Percentiles rank a stretch among this genome's conserved stretches.
phyloP scores from a whole-genome alignment of 2,113 vertebrate species.

The Hydrolagus affinis region DNA sequence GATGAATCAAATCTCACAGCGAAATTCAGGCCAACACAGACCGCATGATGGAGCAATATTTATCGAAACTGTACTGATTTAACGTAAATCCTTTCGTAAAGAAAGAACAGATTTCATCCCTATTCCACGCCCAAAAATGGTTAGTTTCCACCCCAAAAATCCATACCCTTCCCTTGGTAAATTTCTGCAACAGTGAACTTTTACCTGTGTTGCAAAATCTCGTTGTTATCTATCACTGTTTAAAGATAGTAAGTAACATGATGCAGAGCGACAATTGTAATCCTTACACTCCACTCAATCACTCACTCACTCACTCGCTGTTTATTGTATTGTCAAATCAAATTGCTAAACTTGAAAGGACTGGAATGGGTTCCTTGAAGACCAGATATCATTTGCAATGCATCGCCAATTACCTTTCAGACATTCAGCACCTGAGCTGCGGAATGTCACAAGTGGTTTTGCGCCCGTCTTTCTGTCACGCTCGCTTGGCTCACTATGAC shows the following conservation, averaged over 20 bases:
- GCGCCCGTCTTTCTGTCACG: background rate
- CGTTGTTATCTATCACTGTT: background rate
- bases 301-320: background rate
- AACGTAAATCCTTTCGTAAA: too few relatives aligned
- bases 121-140: background rate
- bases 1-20: background rate
- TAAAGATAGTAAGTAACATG: background rate
- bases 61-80: background rate
- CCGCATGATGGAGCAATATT: background rate
- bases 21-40: background rate
- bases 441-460: background rate
- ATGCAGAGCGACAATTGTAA: too few relatives aligned
- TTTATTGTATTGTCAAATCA: background rate
- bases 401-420: background rate
- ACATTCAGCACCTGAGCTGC: conserved; percentile 10
- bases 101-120: too few relatives aligned
- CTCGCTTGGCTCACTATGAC: background rate
- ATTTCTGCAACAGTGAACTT: background rate
- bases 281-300: too few relatives aligned
- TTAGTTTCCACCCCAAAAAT: too few relatives aligned
- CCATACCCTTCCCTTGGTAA: background rate
- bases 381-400: background rate
- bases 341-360: background rate
- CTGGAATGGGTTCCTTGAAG: background rate
- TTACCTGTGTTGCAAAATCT: background rate